Evolutionary conservation across 2,888 invertebrate species (phyloP), one percentile per base, ranked within the genome.

Genomic region (Agrenia bidenticulata): DNA sequence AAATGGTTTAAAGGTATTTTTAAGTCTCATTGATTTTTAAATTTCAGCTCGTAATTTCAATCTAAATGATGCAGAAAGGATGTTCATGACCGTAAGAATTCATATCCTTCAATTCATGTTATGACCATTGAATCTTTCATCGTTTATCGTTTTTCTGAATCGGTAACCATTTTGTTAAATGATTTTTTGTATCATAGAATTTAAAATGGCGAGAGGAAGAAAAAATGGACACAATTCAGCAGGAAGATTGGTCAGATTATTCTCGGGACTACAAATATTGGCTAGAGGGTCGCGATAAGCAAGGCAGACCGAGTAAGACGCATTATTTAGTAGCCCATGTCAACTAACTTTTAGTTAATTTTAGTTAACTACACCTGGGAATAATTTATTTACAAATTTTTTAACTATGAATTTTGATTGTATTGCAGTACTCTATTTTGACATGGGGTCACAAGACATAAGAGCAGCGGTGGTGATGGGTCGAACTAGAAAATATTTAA

Each of bases 171-270:
- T n/a, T n/a, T n/a, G n/a, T n/a, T n/a, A n/a, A n/a, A n/a, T n/a
- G n/a, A n/a, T n/a, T n/a, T n/a, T n/a, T n/a, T n/a, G n/a, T n/a
- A n/a, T n/a, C n/a, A 49, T 51, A 51, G 51, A 23, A 51, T 24
- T 23, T 51, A 15, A 13, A 51, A 23, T 67, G 63, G 63, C 32
- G 67, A 9, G 26, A 59, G 5, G 23, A 11, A 37, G 56, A 63
- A 15, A 56, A 61, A 17, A 67, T 67, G 56, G 56, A 60, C 7
- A 27, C 21, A 5, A 51, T 51, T 23, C 21, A 24, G 5, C 19
- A 41, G 11, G 63, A 63, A 39, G 63, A 67, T 32, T 67, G 63
- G 63, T 63, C 60, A 2, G 67, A 67, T 15, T 27, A 60, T 27
- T 15, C 55, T 32, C 27, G 26, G n/a, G 63, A 67, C 19, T 67